Percentiles rank a stretch among this genome's conserved stretches.
Conservation (phyloP, 2,888 invertebrate genomes). For the Trilocha varians region DNA sequence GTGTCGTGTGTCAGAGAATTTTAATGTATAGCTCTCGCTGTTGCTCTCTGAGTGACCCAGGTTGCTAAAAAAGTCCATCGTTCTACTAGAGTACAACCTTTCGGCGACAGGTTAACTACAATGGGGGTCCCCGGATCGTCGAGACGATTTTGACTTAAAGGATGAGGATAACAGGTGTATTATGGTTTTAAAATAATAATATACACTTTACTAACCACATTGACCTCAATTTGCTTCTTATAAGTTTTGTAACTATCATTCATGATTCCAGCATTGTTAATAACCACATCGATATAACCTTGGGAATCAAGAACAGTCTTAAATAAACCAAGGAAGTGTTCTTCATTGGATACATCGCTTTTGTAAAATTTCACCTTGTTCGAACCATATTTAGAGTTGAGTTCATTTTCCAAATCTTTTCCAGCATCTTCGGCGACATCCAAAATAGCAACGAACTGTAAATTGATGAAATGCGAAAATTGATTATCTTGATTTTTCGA, state of each 20-base stretch:
- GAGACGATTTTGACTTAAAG: no score
- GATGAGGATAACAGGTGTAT: no score
- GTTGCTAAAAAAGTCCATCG: no score
- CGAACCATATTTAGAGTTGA: slow-evolving; percentile 26
- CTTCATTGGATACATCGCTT: slow-evolving; percentile 32
- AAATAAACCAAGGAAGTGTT: slow-evolving; percentile 16
- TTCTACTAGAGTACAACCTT: no score
- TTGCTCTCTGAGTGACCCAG: no score
- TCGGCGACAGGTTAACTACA: no score
- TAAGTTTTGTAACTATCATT: slow-evolving; percentile 8
- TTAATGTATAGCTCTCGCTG: no score
- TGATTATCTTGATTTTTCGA: background rate
- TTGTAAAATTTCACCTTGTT: slow-evolving; percentile 29
- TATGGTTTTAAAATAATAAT: background rate
- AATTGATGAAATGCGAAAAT: background rate
- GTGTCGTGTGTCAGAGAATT: no score
- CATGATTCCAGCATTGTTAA: slow-evolving; percentile 22
- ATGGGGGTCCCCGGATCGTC: no score
- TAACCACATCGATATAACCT: slow-evolving; percentile 22
- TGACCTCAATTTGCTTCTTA: slow-evolving; percentile 9
- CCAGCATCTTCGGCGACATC: slow-evolving; percentile 29
- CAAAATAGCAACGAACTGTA: slow-evolving; percentile 30
- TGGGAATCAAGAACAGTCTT: slow-evolving; percentile 12
- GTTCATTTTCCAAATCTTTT: slow-evolving; percentile 22
- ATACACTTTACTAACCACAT: slow-evolving; percentile 11